These are phyloP conservation scores for Villa cingulata DNA, from an alignment of 2,888 invertebrate genomes.

Conservation along the genomic window DNA sequence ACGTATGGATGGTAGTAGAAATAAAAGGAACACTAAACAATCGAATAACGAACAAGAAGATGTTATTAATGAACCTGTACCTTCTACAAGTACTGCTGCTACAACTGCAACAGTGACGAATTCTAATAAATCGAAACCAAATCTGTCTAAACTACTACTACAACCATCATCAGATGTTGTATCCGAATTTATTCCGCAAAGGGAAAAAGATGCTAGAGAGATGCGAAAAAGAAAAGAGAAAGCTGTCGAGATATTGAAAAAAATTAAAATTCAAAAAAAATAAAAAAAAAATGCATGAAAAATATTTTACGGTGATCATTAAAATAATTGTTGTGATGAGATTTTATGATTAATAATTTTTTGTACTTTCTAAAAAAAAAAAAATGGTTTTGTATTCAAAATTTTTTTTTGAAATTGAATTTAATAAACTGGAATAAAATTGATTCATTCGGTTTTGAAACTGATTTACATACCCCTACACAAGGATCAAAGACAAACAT, in stretches of 20 bases:
- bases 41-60: background rate
- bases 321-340: too few relatives aligned
- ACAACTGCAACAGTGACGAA: too few relatives aligned
- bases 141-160: background rate
- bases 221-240: slow-evolving; percentile 54
- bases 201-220: slow-evolving; percentile 49
- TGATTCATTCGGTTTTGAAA: slow-evolving; percentile 99
- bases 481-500: slow-evolving; percentile 99
- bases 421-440: too few relatives aligned
- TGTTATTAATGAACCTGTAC: background rate
- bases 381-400: too few relatives aligned
- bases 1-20: too few relatives aligned
- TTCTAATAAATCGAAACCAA: slow-evolving; percentile 16
- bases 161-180: slow-evolving; percentile 25
- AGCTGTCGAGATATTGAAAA: slow-evolving; percentile 60
- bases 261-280: slow-evolving; percentile 43
- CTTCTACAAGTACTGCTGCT: background rate
- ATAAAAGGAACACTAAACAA: slow-evolving; percentile 18
- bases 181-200: slow-evolving; percentile 64
- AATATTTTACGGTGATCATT: too few relatives aligned
- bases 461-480: slow-evolving; percentile 95
- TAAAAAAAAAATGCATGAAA: too few relatives aligned
- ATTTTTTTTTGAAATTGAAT: too few relatives aligned
- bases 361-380: too few relatives aligned
- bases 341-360: too few relatives aligned